These are phyloP conservation scores for Cuculus canorus DNA, from an alignment of 2,797 vertebrate species.

Conservation along the genomic window DNA sequence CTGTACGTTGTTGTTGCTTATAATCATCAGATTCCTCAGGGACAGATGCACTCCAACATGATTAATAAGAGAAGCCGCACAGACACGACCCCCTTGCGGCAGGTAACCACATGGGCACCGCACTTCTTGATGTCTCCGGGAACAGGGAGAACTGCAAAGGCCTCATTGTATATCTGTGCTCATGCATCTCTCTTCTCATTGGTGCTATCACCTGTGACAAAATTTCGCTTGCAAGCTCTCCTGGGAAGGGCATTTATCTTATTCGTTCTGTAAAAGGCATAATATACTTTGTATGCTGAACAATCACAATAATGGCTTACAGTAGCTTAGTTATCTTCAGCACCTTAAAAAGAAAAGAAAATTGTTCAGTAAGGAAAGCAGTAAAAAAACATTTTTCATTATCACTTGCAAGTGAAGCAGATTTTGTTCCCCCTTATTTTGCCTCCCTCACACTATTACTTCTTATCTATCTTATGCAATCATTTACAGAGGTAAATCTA, in stretches of 20 bases:
- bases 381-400: neutral
- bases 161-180: neutral
- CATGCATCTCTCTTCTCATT: neutral
- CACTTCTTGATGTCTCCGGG: neutral
- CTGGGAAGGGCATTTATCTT: neutral
- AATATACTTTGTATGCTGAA: neutral
- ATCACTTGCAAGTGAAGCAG: neutral
- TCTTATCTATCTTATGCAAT: neutral
- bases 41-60: neutral
- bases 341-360: neutral
- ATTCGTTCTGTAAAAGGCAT: slow-evolving; percentile 22
- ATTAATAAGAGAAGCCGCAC: neutral
- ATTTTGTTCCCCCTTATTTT: neutral
- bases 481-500: neutral
- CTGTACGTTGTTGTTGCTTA: neutral
- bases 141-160: neutral
- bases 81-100: neutral
- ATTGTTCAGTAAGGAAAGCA: neutral
- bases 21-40: neutral
- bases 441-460: neutral
- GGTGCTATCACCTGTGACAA: neutral
- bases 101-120: neutral
- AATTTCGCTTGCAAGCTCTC: neutral
- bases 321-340: neutral
- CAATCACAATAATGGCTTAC: neutral